These are phyloP conservation scores for Aspiorhynchus laticeps DNA, from an alignment of 2,113 vertebrate genomes.

Conservation along the genomic window DNA sequence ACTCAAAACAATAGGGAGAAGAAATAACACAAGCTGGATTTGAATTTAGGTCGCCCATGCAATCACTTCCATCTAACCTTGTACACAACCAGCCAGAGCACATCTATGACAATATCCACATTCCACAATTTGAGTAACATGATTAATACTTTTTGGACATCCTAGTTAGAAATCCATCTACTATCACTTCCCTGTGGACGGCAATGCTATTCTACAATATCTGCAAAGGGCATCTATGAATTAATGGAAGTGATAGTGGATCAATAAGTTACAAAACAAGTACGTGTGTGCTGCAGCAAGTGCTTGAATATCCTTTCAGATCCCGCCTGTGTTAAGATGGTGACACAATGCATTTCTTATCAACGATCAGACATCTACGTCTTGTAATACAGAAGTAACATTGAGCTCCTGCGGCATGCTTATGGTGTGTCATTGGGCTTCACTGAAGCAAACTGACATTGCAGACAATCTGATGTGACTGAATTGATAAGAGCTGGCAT, in stretches of 20 bases:
- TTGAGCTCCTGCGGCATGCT: constrained; percentile 20
- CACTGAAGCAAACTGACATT: constrained; percentile 38
- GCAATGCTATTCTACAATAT: constrained; percentile 44
- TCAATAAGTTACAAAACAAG: constrained; percentile 69
- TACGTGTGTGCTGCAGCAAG: constrained; percentile 47
- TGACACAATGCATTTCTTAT: constrained; percentile 64
- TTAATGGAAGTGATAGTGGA: constrained; percentile 69
- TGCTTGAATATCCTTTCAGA: constrained; percentile 58
- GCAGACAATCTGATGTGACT: constrained; percentile 39
- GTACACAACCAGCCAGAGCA: not conserved
- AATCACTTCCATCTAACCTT: not conserved
- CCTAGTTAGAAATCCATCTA: not conserved
- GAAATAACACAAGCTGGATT: not conserved
- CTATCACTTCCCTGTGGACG: not conserved
- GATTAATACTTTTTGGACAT: not conserved
- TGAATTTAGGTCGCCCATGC: not conserved
- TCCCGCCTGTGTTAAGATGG: constrained; percentile 59
- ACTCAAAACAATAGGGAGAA: not conserved
- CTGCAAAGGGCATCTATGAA: constrained; percentile 69
- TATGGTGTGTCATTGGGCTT: constrained; percentile 53
- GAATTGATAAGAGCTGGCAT: constrained; percentile 42
- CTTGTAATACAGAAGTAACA: constrained; percentile 20
- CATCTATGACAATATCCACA: not conserved
- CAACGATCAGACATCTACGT: constrained; percentile 38
- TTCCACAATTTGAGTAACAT: not conserved